A percentile compares a stretch with the other conserved stretches of the same genome.
Conservation (phyloP, 2,797 vertebrate species). For the Discoglossus pictus region DNA sequence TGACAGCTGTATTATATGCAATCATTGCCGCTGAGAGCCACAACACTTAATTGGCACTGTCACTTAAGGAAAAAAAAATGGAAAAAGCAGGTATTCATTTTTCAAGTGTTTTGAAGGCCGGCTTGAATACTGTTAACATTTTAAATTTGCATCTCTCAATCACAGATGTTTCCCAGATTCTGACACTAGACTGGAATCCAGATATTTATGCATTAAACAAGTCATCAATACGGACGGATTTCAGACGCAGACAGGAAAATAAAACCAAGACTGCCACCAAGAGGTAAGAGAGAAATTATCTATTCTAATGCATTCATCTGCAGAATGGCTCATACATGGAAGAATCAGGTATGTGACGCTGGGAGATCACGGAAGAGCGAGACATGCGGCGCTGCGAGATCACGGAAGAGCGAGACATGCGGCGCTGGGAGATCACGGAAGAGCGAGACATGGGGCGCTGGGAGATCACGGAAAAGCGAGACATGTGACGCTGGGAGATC, state of each 20-base stretch:
- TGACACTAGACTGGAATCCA: slow-evolving; percentile 33
- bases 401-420: too few relatives aligned
- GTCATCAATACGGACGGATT: background rate
- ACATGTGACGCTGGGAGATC: too few relatives aligned
- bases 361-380: too few relatives aligned
- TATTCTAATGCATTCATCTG: background rate
- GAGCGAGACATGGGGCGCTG: too few relatives aligned
- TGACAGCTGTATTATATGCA: slow-evolving; percentile 48
- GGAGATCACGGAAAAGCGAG: too few relatives aligned
- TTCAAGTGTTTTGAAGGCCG: slow-evolving; percentile 49
- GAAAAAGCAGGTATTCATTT: slow-evolving; percentile 34
- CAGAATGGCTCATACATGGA: too few relatives aligned
- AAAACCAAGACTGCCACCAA: slow-evolving; percentile 65
- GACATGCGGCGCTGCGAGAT: too few relatives aligned
- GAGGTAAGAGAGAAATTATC: slow-evolving; percentile 44
- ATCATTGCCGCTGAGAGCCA: slow-evolving; percentile 41
- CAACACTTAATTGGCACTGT: slow-evolving; percentile 51
- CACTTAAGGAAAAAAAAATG: slow-evolving; percentile 40
- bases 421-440: too few relatives aligned
- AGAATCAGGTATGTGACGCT: too few relatives aligned
- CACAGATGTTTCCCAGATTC: slow-evolving; percentile 48
- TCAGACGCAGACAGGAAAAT: background rate
- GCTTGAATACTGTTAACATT: slow-evolving; percentile 45
- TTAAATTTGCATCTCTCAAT: slow-evolving; percentile 50
- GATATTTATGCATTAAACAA: slow-evolving; percentile 31